phyloP scores from a whole-genome alignment of 2,888 invertebrate species.

The Acanthacorydalis orientalis region DNA sequence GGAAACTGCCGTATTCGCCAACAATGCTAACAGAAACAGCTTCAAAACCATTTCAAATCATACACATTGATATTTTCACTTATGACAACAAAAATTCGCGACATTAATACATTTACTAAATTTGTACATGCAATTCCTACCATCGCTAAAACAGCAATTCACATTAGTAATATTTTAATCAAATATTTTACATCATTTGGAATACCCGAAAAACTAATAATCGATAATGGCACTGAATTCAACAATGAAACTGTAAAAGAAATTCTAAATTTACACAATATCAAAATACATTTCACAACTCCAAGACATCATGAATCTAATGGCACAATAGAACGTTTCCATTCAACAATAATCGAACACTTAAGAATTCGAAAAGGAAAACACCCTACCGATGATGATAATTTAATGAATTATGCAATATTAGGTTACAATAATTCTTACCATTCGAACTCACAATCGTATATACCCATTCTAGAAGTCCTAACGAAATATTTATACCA shows the following conservation, averaged over 20 bases:
- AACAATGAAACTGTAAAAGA: constrained; percentile 1
- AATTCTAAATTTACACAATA: not conserved
- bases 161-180: not conserved
- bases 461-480: not conserved
- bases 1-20: not conserved
- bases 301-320: constrained; percentile 2
- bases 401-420: not conserved
- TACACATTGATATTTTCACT: not conserved
- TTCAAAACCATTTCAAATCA: not conserved
- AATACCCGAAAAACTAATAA: not conserved
- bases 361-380: not conserved
- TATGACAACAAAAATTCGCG: not conserved
- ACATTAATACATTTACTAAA: not conserved
- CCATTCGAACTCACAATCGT: not conserved
- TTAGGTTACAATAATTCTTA: constrained; percentile 1
- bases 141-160: not conserved
- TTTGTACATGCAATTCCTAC: not conserved
- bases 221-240: not conserved
- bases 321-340: not conserved
- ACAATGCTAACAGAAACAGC: not conserved
- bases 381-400: not conserved
- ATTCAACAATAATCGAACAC: constrained; percentile 1
- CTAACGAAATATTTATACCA: not conserved
- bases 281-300: constrained; percentile 3
- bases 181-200: not conserved